Evolutionary conservation across 1,140 invertebrate species (phyloP), one percentile per base, ranked within the genome.

Genomic region (Probaryconus sp.): DNA sequence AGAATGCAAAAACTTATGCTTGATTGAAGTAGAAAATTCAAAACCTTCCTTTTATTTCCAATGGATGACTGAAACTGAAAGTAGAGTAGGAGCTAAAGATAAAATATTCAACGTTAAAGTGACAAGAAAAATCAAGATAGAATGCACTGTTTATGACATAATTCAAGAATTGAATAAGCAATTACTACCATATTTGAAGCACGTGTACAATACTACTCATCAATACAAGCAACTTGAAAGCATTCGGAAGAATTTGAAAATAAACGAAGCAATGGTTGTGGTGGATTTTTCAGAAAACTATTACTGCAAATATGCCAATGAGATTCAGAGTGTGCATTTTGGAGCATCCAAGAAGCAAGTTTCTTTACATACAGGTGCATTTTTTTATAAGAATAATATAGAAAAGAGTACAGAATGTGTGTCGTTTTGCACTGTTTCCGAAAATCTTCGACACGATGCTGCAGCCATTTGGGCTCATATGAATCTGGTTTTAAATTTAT

Each of bases 251-350:
- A 30, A 16, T 42, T 43, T 56, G 14, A 21, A 17, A 17, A 4
- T 1, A 2, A 38, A 56, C 10, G 20, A 56, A 56, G 55, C 11
- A 5, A 45, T 18, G 5, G 35, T 60, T 21, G 14, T 40, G 5
- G 26, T 65, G 17, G 56, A 60, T 24, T 60, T 47, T 30, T 45
- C 55, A 3, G 42, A 63, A 50, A 50, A 61, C 38, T 61, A 61
- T 48, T 21, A 47, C 9, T 61, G 42, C 9, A 61, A 61, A 14
- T 61, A 61, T 31, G 56, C 42, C 2, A 61, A 11, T 13, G 42
- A 61, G 13, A 47, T 61, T 28, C 56, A 61, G 9, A 47, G 56
- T 31, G 21, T 47, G 21, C 56, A 61, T 37, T 61, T 61, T 31
- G 43, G 40, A 47, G 56, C 40, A 17, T 61, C 56, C 2, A 61